These are phyloP conservation scores for Notiomystis cincta DNA, from an alignment of 2,113 vertebrate genomes.

Conservation along the genomic window DNA sequence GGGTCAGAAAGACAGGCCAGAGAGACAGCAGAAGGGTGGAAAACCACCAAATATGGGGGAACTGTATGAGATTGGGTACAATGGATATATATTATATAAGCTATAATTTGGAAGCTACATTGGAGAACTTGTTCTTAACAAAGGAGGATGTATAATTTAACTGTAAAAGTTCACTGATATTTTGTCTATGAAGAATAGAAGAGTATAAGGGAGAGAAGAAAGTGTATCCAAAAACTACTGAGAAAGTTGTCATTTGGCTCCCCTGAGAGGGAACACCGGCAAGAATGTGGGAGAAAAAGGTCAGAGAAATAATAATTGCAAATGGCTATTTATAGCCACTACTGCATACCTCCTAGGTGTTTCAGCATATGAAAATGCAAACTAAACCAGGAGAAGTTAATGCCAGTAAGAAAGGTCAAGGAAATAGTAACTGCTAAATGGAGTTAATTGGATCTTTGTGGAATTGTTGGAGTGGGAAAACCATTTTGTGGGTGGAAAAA, in stretches of 20 bases:
- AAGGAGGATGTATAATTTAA: background rate
- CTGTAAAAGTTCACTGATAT: background rate
- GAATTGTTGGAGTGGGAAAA: background rate
- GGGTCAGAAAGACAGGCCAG: background rate
- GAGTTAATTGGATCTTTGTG: background rate
- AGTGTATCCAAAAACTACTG: background rate
- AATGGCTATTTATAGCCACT: slow-evolving; percentile 17
- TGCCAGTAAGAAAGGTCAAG: background rate
- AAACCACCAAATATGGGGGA: background rate
- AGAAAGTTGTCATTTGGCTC: background rate
- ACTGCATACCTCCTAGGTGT: background rate
- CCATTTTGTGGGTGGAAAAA: background rate
- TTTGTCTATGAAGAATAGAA: background rate
- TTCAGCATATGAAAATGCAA: background rate
- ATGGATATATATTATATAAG: background rate
- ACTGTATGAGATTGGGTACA: background rate
- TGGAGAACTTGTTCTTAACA: background rate
- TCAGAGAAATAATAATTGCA: slow-evolving; percentile 22
- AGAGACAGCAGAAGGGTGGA: background rate
- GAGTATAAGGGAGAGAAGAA: background rate
- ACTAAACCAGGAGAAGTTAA: background rate
- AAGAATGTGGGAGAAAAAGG: slow-evolving; percentile 1
- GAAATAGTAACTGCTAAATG: background rate
- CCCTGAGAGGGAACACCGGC: background rate
- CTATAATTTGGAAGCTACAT: background rate